Evolutionary conservation across 2,797 vertebrate genomes (phyloP).

Genomic region (Simalia tracyae): DNA sequence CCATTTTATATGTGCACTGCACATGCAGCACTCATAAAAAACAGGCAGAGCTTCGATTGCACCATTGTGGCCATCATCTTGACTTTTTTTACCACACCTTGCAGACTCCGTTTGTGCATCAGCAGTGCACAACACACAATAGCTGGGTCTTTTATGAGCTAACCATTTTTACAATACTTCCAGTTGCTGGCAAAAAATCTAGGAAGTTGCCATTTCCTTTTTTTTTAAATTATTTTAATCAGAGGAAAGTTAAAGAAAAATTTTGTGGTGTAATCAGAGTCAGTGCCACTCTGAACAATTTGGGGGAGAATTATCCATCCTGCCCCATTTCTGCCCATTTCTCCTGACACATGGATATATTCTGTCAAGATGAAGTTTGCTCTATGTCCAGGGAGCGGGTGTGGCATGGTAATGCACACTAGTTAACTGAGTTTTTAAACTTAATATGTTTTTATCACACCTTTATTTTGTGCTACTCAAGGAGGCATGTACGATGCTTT

Average conservation of each 20-base stretch:
- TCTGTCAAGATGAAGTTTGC: not conserved
- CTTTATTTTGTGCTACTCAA: not conserved
- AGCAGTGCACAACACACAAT: not conserved
- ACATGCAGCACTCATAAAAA: not conserved
- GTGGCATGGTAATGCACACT: not conserved
- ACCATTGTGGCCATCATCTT: not conserved
- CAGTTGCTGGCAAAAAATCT: not conserved
- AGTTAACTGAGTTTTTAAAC: not conserved
- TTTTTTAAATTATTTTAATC: not conserved
- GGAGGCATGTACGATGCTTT: not conserved
- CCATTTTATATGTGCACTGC: not conserved
- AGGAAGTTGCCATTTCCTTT: not conserved
- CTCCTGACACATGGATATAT: not conserved
- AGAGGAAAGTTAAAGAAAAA: not conserved
- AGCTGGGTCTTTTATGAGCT: not conserved
- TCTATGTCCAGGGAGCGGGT: not conserved
- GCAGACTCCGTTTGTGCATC: not conserved
- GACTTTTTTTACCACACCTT: not conserved
- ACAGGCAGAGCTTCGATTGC: not conserved
- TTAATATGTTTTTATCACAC: not conserved
- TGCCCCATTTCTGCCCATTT: not conserved
- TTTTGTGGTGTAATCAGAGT: not conserved
- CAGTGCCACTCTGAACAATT: not conserved
- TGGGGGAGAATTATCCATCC: not conserved
- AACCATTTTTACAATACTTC: not conserved